Base-by-base conservation (phyloP, 2,888 invertebrate genomes). In the Pterostichus niger region DNA sequence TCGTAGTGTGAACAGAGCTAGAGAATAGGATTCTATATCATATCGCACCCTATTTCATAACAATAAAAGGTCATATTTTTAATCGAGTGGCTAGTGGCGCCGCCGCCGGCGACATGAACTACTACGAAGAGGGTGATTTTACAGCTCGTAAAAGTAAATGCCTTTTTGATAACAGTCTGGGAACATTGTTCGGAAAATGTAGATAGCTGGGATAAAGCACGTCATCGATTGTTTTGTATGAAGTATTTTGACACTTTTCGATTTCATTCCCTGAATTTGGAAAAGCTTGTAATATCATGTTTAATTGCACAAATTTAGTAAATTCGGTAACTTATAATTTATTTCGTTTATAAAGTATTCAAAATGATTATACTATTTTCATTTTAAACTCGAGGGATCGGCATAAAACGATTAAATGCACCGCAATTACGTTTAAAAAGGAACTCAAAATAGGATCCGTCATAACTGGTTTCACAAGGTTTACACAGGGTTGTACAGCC, bases 131-230 rank as follows among this genome's bases (percentile, higher is more conserved):
- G 78, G 59, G 59, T 44, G 78, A 56, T 78, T 78, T 78, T 78
- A 78, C 78, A 78, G 78, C 78, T 78, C 78, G 44, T 78, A 78
- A 78, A 78, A 78, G 40, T 44, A 59, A 78, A 78, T 78, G 78
- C 78, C 61, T 78, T 78, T 78, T 78, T 78, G 78, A 78, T 78
- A 78, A 78, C 78, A 59, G 40, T 13, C 40, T 17, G 68, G 15
- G 15, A 68, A 68, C 46, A 56, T 78, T 59, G 77, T 49, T 31
- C 40, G 78, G 15, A 78, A 52, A 78, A 78, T 78, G 78, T 24
- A 78, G 78, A 78, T 78, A 31, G 59, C 49, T 33, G 15, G 56
- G 78, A 78, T 78, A 78, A 56, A 59, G 17, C 78, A 78, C 59
- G 59, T 15, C 68, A 68, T 40, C 68, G 44, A 68, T 68, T 40